These are phyloP conservation scores for Lepidochrysops patricia DNA, from an alignment of 2,888 invertebrate genomes.

Conservation along the genomic window DNA sequence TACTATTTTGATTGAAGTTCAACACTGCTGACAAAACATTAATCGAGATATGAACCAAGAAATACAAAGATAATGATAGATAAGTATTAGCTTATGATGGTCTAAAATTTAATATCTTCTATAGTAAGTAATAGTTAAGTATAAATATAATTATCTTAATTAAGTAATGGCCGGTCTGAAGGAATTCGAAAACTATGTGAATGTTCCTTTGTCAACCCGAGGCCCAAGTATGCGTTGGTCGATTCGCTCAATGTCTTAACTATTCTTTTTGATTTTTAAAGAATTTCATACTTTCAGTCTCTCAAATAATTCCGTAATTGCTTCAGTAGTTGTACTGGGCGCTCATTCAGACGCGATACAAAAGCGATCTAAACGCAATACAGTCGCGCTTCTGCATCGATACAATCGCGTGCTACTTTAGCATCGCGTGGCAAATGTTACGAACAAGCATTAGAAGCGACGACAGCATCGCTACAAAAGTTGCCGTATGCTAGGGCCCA, in stretches of 20 bases:
- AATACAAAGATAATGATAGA: too few relatives aligned
- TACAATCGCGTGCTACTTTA: neutral
- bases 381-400: too few relatives aligned
- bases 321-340: too few relatives aligned
- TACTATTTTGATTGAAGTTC: too few relatives aligned
- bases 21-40: too few relatives aligned
- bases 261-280: neutral
- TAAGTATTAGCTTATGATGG: too few relatives aligned
- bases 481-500: too few relatives aligned
- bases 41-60: too few relatives aligned
- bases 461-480: too few relatives aligned
- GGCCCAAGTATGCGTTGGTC: neutral
- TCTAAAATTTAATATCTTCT: neutral
- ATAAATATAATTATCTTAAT: neutral
- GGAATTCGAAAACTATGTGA: neutral
- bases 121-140: neutral
- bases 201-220: neutral
- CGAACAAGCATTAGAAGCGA: too few relatives aligned
- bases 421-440: neutral
- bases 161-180: neutral
- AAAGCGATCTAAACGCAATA: too few relatives aligned
- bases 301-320: neutral
- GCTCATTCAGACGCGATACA: too few relatives aligned
- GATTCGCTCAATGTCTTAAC: neutral
- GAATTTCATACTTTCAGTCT: neutral